Conservation (phyloP, 2,113 vertebrate species). For the Melanostigma gelatinosum region DNA sequence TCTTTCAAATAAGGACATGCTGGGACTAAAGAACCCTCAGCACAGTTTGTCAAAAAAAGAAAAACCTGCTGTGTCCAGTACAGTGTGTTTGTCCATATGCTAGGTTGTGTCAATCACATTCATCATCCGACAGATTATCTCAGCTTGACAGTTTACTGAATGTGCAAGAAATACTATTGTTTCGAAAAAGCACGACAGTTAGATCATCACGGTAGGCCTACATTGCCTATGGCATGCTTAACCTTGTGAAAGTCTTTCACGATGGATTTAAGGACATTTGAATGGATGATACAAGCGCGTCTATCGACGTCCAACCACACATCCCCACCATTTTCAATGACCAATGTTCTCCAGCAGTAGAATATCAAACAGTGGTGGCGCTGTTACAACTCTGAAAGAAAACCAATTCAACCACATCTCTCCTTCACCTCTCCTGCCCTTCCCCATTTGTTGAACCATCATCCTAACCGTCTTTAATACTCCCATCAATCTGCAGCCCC, state of each 20-base stretch:
- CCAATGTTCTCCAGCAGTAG: not conserved
- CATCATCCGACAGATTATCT: not conserved
- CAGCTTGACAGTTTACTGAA: not conserved
- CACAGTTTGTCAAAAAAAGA: not conserved
- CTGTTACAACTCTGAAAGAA: slow-evolving; percentile 15
- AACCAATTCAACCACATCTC: slow-evolving; percentile 33
- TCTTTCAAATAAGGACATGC: not conserved
- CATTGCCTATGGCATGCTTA: not conserved
- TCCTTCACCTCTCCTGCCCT: slow-evolving; percentile 22
- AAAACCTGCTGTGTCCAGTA: not conserved
- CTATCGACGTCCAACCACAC: slow-evolving; percentile 15
- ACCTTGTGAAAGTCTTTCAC: slow-evolving; percentile 15
- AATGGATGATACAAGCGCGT: slow-evolving; percentile 7
- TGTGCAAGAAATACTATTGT: not conserved
- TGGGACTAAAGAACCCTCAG: not conserved
- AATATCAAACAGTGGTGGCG: slow-evolving; percentile 23
- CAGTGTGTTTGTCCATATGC: not conserved
- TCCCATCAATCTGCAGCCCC: slow-evolving; percentile 19
- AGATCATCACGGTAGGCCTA: not conserved
- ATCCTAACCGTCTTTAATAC: slow-evolving; percentile 27
- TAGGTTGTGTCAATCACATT: not conserved
- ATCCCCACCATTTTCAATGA: slow-evolving; percentile 17
- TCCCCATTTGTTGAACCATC: slow-evolving; percentile 43
- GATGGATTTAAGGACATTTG: slow-evolving; percentile 21
- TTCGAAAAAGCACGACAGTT: not conserved